These are phyloP conservation scores for Mormyrus hasselquistii DNA, from an alignment of 2,797 vertebrate genomes.

Conservation along the genomic window DNA sequence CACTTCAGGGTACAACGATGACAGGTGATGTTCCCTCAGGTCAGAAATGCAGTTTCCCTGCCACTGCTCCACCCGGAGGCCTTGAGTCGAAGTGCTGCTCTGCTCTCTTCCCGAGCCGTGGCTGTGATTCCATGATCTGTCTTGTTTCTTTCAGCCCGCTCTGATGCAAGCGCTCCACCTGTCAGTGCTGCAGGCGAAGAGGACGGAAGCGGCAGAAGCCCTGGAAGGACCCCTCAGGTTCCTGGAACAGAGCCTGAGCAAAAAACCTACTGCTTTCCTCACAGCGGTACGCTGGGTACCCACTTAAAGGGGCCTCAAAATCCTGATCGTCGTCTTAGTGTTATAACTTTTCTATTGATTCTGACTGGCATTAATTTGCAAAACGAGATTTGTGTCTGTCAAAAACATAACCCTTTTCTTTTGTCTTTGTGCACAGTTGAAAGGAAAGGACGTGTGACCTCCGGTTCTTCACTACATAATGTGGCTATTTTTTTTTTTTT, in stretches of 20 bases:
- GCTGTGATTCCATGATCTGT: slow-evolving; percentile 8
- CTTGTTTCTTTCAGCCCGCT: slow-evolving; percentile 58
- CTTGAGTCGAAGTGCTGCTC: background rate
- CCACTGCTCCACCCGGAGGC: background rate
- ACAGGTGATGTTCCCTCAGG: background rate
- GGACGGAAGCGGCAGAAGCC: slow-evolving; percentile 52
- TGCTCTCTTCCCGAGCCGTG: background rate
- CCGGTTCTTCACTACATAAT: background rate
- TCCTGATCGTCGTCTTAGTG: background rate
- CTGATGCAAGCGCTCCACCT: slow-evolving; percentile 63
- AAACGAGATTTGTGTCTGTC: background rate
- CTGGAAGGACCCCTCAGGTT: slow-evolving; percentile 58
- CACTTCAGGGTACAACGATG: background rate
- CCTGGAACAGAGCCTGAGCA: slow-evolving; percentile 69
- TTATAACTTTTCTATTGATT: background rate
- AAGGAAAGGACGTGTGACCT: background rate
- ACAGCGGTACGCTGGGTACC: slow-evolving; percentile 59
- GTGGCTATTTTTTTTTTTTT: background rate
- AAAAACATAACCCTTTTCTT: background rate
- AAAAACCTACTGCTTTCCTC: slow-evolving; percentile 57
- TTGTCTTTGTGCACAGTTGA: background rate
- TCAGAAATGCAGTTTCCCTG: background rate
- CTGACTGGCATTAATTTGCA: background rate
- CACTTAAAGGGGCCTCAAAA: background rate
- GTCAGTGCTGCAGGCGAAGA: slow-evolving; percentile 71